Evolutionary conservation across 2,797 vertebrate species (phyloP).

Genomic region (Sarcophilus harrisii): DNA sequence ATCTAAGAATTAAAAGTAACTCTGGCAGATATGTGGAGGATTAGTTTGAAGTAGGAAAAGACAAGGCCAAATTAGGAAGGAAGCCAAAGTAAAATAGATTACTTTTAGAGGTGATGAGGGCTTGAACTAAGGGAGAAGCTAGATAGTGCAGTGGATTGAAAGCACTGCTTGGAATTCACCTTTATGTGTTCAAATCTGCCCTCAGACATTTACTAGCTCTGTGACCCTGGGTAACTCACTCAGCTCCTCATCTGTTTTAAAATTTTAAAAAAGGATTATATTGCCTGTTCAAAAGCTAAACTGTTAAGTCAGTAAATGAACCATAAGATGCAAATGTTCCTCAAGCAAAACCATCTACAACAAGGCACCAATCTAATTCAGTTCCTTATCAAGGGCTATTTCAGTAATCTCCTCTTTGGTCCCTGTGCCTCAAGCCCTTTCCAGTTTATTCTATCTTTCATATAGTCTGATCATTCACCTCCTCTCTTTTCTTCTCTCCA

Average conservation of each 20-base stretch:
- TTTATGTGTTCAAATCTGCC: background rate
- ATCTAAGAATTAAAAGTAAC: background rate
- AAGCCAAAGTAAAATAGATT: background rate
- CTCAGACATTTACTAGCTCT: constrained; percentile 20
- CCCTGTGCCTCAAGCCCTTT: too few species aligned
- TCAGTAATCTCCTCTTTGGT: too few species aligned
- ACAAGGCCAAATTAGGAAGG: background rate
- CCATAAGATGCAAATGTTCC: too few species aligned
- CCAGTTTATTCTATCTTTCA: too few species aligned
- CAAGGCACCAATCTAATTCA: too few species aligned
- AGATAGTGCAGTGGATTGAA: background rate
- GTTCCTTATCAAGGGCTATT: too few species aligned
- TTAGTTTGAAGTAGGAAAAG: background rate
- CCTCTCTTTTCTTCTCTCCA: too few species aligned
- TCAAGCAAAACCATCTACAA: too few species aligned
- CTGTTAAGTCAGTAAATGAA: too few species aligned
- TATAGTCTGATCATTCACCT: too few species aligned
- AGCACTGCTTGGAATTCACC: background rate
- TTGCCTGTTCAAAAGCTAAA: too few species aligned
- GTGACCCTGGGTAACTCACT: constrained; percentile 41
- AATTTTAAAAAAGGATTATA: background rate
- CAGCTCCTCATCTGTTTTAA: background rate
- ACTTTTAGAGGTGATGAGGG: background rate
- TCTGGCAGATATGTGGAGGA: background rate
- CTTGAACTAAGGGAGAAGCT: background rate